Conservation (phyloP, 2,797 vertebrate species). For the Hippoglossus hippoglossus region DNA sequence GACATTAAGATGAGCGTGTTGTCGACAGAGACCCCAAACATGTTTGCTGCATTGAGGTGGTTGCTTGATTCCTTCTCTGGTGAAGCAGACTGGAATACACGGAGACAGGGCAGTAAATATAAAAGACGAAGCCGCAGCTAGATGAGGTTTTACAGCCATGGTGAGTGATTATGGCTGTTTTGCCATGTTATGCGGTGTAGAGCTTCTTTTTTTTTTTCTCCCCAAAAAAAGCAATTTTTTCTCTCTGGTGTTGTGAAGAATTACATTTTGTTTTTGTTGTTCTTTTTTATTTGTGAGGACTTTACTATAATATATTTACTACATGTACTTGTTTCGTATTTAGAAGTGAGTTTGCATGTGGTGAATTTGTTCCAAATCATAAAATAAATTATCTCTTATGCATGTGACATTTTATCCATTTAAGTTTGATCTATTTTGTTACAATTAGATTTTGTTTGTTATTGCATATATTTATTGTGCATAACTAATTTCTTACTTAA, state of each 20-base stretch:
- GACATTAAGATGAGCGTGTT: not conserved
- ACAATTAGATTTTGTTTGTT: not conserved
- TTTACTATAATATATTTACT: not conserved
- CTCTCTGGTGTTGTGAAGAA: not conserved
- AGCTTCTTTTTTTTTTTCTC: not conserved
- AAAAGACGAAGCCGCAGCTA: conserved; percentile 47
- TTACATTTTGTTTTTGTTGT: not conserved
- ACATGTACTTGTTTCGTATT: not conserved
- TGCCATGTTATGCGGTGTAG: conserved; percentile 33
- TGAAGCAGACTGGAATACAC: conserved; percentile 11
- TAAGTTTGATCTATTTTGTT: not conserved
- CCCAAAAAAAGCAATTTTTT: not conserved
- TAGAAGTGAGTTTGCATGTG: not conserved
- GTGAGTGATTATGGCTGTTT: conserved; percentile 39
- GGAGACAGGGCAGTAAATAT: conserved; percentile 28
- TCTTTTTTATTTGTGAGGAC: not conserved
- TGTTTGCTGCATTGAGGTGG: conserved; percentile 20
- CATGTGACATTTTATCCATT: not conserved
- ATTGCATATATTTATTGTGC: no score
- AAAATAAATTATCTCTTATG: not conserved
- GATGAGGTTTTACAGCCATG: conserved; percentile 32
- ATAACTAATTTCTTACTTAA: no score
- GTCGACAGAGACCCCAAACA: conserved; percentile 8
- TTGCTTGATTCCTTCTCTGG: conserved; percentile 27
- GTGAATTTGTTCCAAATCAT: not conserved